Evolutionary conservation across 2,888 invertebrate species (phyloP), one percentile per base, ranked within the genome.

Genomic region (Nomada flava): DNA sequence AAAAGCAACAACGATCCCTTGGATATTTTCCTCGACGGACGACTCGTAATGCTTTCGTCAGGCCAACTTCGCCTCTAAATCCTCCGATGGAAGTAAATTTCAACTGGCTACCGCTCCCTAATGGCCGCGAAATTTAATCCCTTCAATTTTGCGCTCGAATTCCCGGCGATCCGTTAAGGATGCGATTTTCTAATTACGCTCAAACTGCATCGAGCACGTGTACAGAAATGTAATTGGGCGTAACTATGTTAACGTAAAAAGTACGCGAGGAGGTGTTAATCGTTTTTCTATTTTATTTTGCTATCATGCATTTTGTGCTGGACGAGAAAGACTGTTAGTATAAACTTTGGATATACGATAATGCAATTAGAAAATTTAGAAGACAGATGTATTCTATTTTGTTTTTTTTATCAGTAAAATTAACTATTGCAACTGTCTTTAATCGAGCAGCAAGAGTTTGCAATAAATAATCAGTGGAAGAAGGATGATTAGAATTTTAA

Each of bases 81-180:
- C 20, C 29, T 57, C 57, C 20, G 4, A 13, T 42, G 29, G 11
- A 68, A 44, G 60, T 77, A 67, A 52, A 68, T 80, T 73, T 63
- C 50, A 53, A 52, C 65, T 20, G 36, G 36, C 52, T 20, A 23
- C 47, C 57, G 26, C n/a, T 9, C 44, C 36, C 29, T 74, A 80
- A 81, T 62, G 74, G 47, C 53, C 50, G 53, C 52, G 80, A 68
- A 73, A 81, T 73, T 81, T 80, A 73, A 74, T 80, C 47, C 55
- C 60, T 60, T 74, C 73, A 69, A 69, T 68, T 81, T 81, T 47
- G 20, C 63, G 57, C 79, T 26, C 64, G 44, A 65, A 60, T 71
- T 52, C 73, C 11, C 52, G 60, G 47, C 59, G 79, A 79, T 64
- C 44, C 50, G 55, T 64, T 44, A 55, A 59, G 42, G 53, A 44